Conservation (phyloP, 2,113 vertebrate species). For the Cricetomys ansorgei region DNA sequence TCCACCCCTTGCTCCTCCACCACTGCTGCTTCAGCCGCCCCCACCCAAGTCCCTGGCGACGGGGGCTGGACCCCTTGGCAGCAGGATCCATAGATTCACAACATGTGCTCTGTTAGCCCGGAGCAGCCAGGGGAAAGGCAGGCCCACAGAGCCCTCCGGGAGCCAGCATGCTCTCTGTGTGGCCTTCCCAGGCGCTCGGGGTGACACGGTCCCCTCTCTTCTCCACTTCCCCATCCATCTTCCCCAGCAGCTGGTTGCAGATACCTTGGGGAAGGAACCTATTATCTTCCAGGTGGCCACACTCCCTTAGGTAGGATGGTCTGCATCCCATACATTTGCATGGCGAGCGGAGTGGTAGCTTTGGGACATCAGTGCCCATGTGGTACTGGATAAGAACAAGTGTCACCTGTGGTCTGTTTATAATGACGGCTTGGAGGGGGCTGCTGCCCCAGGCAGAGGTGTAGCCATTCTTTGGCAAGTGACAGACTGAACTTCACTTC, state of each 20-base stretch:
- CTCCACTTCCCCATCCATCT: fast-evolving
- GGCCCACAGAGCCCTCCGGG: neutral
- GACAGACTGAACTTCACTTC: fast-evolving
- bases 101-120: slow-evolving; percentile 54
- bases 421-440: fast-evolving
- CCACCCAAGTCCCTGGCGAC: slow-evolving; percentile 56
- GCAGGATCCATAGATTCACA: neutral
- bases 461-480: neutral
- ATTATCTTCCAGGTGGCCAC: fast-evolving
- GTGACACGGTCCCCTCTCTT: neutral
- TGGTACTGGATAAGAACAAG: neutral
- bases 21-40: neutral
- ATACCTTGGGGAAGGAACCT: neutral
- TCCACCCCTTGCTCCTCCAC: neutral
- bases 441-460: neutral
- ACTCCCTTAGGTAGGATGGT: fast-evolving
- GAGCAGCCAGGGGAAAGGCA: neutral
- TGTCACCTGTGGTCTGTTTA: fast-evolving
- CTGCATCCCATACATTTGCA: neutral
- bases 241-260: neutral
- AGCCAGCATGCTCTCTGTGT: neutral
- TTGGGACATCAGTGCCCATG: fast-evolving
- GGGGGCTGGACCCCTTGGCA: slow-evolving; percentile 67
- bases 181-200: neutral
- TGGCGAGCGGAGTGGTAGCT: neutral